Conservation (phyloP, 2,113 vertebrate species). For the Pollimyrus isidori region DNA sequence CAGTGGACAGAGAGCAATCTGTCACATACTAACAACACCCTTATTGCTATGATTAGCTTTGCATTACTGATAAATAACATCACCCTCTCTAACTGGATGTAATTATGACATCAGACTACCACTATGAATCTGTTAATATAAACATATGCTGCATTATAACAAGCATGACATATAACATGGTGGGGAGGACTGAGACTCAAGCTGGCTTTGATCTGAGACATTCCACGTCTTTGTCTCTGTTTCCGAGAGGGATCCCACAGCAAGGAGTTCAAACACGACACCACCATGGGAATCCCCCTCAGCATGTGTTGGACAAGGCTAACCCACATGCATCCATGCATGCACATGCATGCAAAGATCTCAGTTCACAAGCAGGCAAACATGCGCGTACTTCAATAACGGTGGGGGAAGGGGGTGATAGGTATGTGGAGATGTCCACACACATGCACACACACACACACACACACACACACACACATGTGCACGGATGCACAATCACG, state of each 20-base stretch:
- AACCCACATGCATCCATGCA: conserved; percentile 2
- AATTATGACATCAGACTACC: neutral
- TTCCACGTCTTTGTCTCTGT: conserved; percentile 38
- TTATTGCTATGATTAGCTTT: neutral
- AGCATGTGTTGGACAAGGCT: conserved; percentile 31
- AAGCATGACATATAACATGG: neutral
- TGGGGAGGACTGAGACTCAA: neutral
- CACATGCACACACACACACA: conserved; percentile 34
- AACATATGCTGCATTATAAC: neutral
- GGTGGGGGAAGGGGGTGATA: neutral
- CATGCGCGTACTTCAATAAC: neutral
- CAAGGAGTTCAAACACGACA: conserved; percentile 43
- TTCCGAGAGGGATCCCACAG: conserved; percentile 39
- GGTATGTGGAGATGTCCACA: neutral
- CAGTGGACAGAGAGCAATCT: neutral
- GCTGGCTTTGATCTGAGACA: conserved; percentile 49
- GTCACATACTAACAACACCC: neutral
- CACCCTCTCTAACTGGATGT: neutral
- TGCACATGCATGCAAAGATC: conserved; percentile 8
- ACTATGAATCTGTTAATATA: neutral
- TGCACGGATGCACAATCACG: neutral
- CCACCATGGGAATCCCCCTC: conserved; percentile 56
- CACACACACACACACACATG: conserved; percentile 39
- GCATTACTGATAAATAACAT: neutral
- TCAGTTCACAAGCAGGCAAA: neutral